phyloP scores from a whole-genome alignment of 2,888 invertebrate genomes.

The Onthophagus sagittarius region DNA sequence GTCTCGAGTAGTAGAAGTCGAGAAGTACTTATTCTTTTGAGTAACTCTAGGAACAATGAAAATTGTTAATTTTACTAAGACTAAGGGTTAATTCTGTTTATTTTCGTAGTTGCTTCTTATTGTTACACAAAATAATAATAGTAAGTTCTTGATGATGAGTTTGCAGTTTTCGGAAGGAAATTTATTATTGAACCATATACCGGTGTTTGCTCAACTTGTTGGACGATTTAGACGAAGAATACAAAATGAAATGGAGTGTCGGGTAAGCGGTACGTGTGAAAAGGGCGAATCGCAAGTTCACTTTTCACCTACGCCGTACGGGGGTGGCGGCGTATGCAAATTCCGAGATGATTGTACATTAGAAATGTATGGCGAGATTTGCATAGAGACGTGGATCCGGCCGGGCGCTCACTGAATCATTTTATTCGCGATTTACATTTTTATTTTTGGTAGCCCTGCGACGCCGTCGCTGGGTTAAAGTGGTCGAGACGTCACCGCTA shows the following conservation, averaged over 20 bases:
- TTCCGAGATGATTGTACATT: conserved; percentile 21
- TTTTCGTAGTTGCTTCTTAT: neutral
- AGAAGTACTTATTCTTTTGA: neutral
- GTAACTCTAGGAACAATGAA: neutral
- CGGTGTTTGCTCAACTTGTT: neutral
- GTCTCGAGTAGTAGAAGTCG: neutral
- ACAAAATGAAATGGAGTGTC: neutral
- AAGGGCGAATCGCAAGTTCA: neutral
- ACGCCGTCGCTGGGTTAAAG: neutral
- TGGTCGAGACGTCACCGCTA: conserved; percentile 6
- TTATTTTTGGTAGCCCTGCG: conserved; percentile 14
- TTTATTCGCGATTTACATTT: conserved; percentile 23
- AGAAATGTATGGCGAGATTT: conserved; percentile 24
- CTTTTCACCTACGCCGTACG: neutral
- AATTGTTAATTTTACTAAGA: neutral
- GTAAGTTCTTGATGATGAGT: neutral
- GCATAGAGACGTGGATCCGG: conserved; percentile 19
- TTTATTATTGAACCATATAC: neutral
- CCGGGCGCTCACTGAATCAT: conserved; percentile 21
- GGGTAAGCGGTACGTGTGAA: neutral
- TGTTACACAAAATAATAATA: neutral
- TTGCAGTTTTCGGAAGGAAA: neutral
- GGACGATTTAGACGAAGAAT: neutral
- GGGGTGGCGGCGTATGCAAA: conserved; percentile 16
- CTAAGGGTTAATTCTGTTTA: neutral